Evolutionary conservation across 2,888 invertebrate genomes (phyloP), one percentile per base, ranked within the genome.

Genomic region (Clivina fossor): DNA sequence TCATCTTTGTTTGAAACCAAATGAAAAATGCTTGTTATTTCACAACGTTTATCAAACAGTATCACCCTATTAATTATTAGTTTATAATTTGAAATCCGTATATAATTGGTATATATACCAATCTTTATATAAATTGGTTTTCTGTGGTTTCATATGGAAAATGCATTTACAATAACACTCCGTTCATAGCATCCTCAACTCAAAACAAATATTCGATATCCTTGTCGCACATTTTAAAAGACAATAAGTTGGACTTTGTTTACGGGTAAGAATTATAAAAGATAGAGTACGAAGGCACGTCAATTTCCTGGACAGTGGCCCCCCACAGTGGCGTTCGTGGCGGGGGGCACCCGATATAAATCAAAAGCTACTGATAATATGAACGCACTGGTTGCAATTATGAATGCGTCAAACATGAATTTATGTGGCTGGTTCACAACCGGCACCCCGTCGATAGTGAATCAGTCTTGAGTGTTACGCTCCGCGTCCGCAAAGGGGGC

Each of bases 351-450:
- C 62, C 58, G 64, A 70, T 70, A 69, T 71, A 71, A 71, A 70
- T 71, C 70, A 70, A 69, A 69, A 70, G 57, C 70, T 71, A 70
- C 71, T 69, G 71, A 71, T 70, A 69, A 66, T 65, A 66, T 65
- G 69, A 68, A 68, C 65, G 65, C 65, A 66, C 66, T 66, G 68
- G 65, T 68, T 65, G 70, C 71, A 72, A 71, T 72, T 71, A 71
- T 68, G 66, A 67, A 68, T 68, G 69, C 69, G 71, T 72, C 71
- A 72, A 72, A 72, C 66, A 65, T 65, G 68, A 68, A 72, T 72
- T 72, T 72, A 72, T 71, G 66, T 63, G 66, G 64, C 66, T 66
- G 67, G 68, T 60, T 61, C 61, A 60, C 58, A 57, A 49, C 53
- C 47, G 58, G 58, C 61, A 60, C 61, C 64, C 65, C 56, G 61